These are phyloP conservation scores for Bombus pyrosoma DNA, from an alignment of 1,140 invertebrate species.

Conservation along the genomic window DNA sequence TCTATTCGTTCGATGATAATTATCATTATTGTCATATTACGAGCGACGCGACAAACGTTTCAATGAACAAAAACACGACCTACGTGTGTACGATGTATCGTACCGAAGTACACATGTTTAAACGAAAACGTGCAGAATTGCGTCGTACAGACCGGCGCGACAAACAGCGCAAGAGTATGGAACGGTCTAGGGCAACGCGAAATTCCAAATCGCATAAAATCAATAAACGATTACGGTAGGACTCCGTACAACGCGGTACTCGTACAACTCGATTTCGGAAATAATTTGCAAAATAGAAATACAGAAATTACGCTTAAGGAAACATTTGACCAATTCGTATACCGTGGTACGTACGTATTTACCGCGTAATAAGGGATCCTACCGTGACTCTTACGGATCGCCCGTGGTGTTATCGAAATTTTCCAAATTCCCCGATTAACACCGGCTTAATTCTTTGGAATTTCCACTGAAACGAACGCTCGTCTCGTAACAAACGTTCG, in stretches of 20 bases:
- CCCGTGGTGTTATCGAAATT: neutral
- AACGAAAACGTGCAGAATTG: neutral
- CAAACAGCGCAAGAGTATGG: neutral
- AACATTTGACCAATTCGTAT: too few relatives aligned
- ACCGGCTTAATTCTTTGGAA: neutral
- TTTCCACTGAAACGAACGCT: neutral
- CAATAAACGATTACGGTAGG: constrained; percentile 38
- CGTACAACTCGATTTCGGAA: too few relatives aligned
- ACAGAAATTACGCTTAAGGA: too few relatives aligned
- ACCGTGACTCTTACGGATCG: neutral
- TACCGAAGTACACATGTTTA: too few relatives aligned
- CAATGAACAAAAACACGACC: neutral
- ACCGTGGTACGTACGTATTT: too few relatives aligned
- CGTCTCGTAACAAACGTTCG: too few relatives aligned
- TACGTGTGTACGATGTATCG: neutral
- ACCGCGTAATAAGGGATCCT: too few relatives aligned
- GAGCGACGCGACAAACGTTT: neutral
- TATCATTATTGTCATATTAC: neutral
- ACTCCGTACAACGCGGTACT: too few relatives aligned
- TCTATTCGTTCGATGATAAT: neutral
- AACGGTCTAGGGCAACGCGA: neutral
- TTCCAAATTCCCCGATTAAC: neutral
- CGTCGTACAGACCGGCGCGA: neutral
- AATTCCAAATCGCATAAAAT: constrained; percentile 40
- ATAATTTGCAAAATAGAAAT: too few relatives aligned